Percentiles rank a stretch among this genome's conserved stretches.
These are phyloP conservation scores for Nipponacmea schrenckii DNA, from an alignment of 2,888 invertebrate species.

Conservation along the genomic window DNA sequence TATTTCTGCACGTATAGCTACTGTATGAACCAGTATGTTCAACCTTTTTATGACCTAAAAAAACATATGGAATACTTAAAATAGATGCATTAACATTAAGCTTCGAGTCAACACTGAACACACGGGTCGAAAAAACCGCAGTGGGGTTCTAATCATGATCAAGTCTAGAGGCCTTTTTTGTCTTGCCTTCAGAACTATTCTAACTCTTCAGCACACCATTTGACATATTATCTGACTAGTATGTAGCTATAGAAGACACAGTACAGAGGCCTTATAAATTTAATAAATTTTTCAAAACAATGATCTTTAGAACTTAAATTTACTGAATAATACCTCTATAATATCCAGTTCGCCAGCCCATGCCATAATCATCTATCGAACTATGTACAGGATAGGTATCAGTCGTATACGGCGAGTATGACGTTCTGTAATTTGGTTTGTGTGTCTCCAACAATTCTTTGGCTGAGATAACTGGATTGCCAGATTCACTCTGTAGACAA, in stretches of 20 bases:
- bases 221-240: too few relatives aligned
- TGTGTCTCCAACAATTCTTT: slow-evolving; percentile 14
- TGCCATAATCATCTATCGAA: slow-evolving; percentile 9
- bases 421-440: not conserved
- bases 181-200: too few relatives aligned
- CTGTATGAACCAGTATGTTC: slow-evolving; percentile 19
- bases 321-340: slow-evolving; percentile 8
- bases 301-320: not conserved
- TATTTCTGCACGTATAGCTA: slow-evolving; percentile 11
- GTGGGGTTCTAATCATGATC: not conserved
- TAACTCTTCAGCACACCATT: too few relatives aligned
- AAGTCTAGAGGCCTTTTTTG: too few relatives aligned
- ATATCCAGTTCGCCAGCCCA: slow-evolving; percentile 20
- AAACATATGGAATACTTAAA: not conserved
- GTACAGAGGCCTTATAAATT: too few relatives aligned
- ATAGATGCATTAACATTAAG: not conserved
- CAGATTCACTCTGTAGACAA: slow-evolving; percentile 8
- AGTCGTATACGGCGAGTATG: not conserved
- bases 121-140: not conserved
- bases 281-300: not conserved
- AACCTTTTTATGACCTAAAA: not conserved
- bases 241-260: too few relatives aligned
- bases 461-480: slow-evolving; percentile 1
- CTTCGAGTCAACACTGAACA: not conserved
- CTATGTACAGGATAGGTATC: slow-evolving; percentile 11